These are phyloP conservation scores for Heliconius melpomene DNA, from an alignment of 1,140 invertebrate genomes.

Conservation along the genomic window DNA sequence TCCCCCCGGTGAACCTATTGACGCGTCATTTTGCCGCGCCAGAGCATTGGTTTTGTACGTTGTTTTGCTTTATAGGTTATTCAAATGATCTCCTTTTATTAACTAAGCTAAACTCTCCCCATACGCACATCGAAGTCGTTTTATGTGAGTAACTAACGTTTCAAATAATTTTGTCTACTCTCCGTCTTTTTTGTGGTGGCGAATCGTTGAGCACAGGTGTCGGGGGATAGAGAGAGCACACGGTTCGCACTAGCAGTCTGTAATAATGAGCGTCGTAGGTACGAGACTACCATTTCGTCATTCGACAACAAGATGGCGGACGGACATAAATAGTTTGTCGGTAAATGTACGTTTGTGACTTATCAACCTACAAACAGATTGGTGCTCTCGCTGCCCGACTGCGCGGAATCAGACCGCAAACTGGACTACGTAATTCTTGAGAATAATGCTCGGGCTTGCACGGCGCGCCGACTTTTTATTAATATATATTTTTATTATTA, in stretches of 20 bases:
- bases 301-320: constrained; percentile 75
- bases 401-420: constrained; percentile 50
- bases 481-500: background rate
- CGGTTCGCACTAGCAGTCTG: constrained; percentile 24
- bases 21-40: constrained; percentile 70
- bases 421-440: constrained; percentile 41
- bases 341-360: constrained; percentile 67
- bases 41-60: constrained; percentile 69
- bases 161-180: constrained; percentile 18
- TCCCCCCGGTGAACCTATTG: constrained; percentile 63
- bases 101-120: background rate
- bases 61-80: constrained; percentile 71
- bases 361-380: constrained; percentile 65
- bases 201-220: constrained; percentile 9
- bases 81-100: constrained; percentile 55
- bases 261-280: constrained; percentile 40
- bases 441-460: constrained; percentile 22
- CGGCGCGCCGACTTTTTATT: constrained; percentile 9
- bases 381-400: constrained; percentile 47
- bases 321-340: constrained; percentile 69
- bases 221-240: constrained; percentile 24
- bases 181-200: background rate
- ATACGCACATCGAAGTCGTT: constrained; percentile 49
- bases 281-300: constrained; percentile 66
- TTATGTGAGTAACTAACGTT: constrained; percentile 48